These are phyloP conservation scores for Drosophila quadrilineata DNA, from an alignment of 1,140 invertebrate genomes.

Conservation along the genomic window DNA sequence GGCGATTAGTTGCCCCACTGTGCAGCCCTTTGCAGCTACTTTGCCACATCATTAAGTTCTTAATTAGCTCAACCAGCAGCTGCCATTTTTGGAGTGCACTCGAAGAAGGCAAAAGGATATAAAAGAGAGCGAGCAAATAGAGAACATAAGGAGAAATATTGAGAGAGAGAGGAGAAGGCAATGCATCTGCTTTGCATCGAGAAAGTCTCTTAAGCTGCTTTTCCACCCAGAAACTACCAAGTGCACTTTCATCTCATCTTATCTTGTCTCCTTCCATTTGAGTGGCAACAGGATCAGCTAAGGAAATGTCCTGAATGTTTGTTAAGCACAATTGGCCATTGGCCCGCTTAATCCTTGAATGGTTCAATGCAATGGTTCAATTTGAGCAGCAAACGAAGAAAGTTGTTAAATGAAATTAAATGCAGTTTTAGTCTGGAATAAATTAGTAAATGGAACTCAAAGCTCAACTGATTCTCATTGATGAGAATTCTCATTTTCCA, in stretches of 20 bases:
- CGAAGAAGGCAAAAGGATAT: background rate
- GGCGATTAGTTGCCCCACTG: conserved; percentile 14
- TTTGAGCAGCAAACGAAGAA: background rate
- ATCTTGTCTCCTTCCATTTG: conserved; percentile 36
- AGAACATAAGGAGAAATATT: too few species aligned
- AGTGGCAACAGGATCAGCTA: conserved; percentile 31
- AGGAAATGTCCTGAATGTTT: conserved; percentile 2
- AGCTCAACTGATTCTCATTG: background rate
- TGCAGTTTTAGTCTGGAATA: background rate
- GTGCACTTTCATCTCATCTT: conserved; percentile 38
- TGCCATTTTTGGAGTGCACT: conserved; percentile 11
- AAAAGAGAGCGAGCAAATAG: background rate
- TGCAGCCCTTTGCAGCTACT: conserved; percentile 21
- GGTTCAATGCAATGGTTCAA: conserved; percentile 13
- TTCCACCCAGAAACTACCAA: conserved; percentile 20
- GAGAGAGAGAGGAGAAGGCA: background rate
- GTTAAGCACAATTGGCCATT: conserved; percentile 17
- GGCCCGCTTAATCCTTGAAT: conserved; percentile 9
- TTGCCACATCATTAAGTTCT: conserved; percentile 44
- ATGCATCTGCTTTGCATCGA: conserved; percentile 17
- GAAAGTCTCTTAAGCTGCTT: conserved; percentile 46
- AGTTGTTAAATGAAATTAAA: background rate
- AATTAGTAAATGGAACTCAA: background rate
- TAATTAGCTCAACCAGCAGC: conserved; percentile 36
- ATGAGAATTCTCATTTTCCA: too few species aligned